These are phyloP conservation scores for Lathamus discolor DNA, from an alignment of 2,113 vertebrate genomes.

Conservation along the genomic window DNA sequence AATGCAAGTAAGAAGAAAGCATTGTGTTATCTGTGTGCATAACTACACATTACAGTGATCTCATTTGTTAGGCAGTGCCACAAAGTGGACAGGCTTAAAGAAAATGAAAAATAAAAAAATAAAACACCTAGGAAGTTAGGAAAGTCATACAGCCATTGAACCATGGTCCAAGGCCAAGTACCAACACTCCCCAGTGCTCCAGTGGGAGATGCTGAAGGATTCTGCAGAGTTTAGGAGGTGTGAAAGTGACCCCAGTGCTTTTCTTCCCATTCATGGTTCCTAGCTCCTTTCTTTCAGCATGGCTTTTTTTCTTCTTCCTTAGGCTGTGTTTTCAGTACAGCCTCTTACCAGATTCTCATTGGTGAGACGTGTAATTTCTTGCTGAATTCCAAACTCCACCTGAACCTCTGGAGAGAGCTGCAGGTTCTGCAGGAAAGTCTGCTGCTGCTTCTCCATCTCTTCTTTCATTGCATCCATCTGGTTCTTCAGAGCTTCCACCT, in stretches of 20 bases:
- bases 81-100: neutral
- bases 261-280: neutral
- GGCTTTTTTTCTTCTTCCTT: neutral
- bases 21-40: neutral
- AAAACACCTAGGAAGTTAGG: neutral
- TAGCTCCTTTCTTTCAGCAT: neutral
- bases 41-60: neutral
- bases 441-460: slow-evolving; percentile 88
- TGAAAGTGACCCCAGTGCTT: neutral
- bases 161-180: neutral
- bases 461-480: slow-evolving; percentile 81
- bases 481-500: slow-evolving; percentile 78
- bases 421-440: slow-evolving; percentile 81
- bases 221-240: neutral
- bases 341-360: slow-evolving; percentile 91
- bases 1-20: neutral
- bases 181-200: neutral
- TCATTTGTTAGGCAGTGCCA: neutral
- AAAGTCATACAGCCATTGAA: neutral
- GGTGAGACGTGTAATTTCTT: slow-evolving; percentile 91
- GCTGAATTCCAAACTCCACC: slow-evolving; percentile 90
- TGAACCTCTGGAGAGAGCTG: slow-evolving; percentile 86
- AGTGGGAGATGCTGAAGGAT: neutral
- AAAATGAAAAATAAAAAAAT: neutral
- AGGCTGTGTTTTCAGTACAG: neutral